Conservation (phyloP, 2,797 vertebrate species). For the Pristis pectinata region DNA sequence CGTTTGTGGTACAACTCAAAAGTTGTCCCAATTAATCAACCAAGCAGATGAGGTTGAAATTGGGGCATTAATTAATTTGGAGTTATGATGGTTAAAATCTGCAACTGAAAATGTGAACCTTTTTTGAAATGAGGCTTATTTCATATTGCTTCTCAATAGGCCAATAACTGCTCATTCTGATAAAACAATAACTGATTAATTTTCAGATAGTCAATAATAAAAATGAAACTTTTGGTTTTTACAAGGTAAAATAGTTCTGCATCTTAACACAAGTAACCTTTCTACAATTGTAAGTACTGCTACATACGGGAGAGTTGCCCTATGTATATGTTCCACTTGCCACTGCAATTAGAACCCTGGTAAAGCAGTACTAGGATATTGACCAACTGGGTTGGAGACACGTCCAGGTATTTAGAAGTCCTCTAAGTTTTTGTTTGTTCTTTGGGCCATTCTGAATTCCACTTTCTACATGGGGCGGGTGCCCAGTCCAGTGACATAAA, state of each 20-base stretch:
- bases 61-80: not conserved
- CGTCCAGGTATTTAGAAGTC: not conserved
- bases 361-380: not conserved
- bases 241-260: not conserved
- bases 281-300: not conserved
- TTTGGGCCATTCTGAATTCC: not conserved
- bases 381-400: not conserved
- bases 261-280: not conserved
- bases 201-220: not conserved
- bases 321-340: not conserved
- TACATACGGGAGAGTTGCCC: not conserved
- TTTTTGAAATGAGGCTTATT: not conserved
- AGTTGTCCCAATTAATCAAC: not conserved
- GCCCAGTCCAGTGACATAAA: not conserved
- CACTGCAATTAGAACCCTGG: not conserved
- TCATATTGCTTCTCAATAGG: not conserved
- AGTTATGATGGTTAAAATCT: not conserved
- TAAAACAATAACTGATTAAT: not conserved
- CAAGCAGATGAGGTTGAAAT: not conserved
- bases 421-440: not conserved
- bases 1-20: not conserved
- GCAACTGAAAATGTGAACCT: not conserved
- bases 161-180: not conserved
- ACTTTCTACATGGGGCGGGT: not conserved
- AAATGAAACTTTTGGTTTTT: not conserved